A percentile compares a stretch with the other conserved stretches of the same genome.
Conservation (phyloP, 2,113 vertebrate genomes). For the Chelonoidis abingdonii region DNA sequence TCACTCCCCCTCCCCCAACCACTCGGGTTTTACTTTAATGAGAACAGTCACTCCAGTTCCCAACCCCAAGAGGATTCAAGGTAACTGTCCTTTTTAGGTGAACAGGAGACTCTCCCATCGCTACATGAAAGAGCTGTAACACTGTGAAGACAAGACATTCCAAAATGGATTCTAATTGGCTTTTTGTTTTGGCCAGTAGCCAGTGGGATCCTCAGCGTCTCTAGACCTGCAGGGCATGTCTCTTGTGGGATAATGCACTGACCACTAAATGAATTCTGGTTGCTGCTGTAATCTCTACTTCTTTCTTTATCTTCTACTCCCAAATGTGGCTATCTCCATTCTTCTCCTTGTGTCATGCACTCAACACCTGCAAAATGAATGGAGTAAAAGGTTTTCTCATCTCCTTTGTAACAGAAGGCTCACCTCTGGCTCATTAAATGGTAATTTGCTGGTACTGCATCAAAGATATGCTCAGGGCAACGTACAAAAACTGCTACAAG, state of each 20-base stretch:
- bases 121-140: background rate
- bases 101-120: background rate
- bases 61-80: background rate
- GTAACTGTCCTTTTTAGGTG: background rate
- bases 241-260: rapidly evolving
- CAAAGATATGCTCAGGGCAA: background rate
- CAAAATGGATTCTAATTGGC: background rate
- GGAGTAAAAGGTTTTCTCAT: background rate
- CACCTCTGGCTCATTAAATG: background rate
- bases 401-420: background rate
- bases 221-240: background rate
- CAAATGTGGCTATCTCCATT: background rate
- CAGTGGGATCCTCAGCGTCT: background rate
- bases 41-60: background rate
- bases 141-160: background rate
- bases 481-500: rapidly evolving
- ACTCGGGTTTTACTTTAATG: background rate
- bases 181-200: rapidly evolving
- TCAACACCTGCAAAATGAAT: background rate
- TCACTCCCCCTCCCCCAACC: background rate
- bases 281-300: background rate
- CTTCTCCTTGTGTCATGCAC: rapidly evolving
- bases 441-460: rapidly evolving
- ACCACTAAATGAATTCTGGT: background rate
- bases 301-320: background rate